phyloP scores from a whole-genome alignment of 2,888 invertebrate species.

The Mythimna ferrago region DNA sequence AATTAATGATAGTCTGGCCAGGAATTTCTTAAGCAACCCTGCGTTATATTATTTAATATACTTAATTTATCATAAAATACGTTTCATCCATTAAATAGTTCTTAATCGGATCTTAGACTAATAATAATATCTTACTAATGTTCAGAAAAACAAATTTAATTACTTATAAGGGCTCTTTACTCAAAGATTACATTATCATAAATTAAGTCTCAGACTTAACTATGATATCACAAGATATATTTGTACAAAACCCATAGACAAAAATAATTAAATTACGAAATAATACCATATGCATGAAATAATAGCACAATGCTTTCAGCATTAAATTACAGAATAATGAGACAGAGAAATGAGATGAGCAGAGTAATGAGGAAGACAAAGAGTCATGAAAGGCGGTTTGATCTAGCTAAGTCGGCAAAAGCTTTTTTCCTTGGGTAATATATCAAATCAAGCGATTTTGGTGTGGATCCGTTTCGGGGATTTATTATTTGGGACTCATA shows the following conservation, averaged over 20 bases:
- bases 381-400: conserved; percentile 49
- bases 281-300: not conserved
- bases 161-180: not conserved
- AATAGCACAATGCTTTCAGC: not conserved
- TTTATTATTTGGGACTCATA: conserved; percentile 11
- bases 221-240: not conserved
- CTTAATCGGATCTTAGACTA: no score
- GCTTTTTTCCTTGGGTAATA: conserved; percentile 54
- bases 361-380: conserved; percentile 30
- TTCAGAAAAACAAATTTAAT: no score
- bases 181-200: not conserved
- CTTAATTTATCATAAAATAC: no score
- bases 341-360: conserved; percentile 18
- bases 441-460: conserved; percentile 55
- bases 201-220: not conserved
- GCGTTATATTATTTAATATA: no score
- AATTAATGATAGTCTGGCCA: no score
- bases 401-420: conserved; percentile 52
- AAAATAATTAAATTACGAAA: not conserved
- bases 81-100: no score
- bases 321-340: not conserved
- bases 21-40: no score
- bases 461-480: conserved; percentile 14
- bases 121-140: no score
- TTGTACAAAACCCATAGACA: not conserved